Conservation (phyloP, 23 tunicate genomes). For the Phallusia fumigata region DNA sequence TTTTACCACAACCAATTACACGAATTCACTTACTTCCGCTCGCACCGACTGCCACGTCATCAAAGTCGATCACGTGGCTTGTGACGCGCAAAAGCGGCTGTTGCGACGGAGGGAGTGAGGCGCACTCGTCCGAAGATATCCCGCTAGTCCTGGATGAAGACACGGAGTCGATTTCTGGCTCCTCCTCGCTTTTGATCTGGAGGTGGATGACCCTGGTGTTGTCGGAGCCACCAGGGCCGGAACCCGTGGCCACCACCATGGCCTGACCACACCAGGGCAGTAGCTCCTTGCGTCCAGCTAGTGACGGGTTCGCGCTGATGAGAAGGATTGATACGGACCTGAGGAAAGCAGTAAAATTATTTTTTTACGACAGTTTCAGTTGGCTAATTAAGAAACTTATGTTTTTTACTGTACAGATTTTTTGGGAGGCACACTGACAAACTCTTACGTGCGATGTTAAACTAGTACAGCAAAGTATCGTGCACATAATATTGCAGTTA, state of each 20-base stretch:
- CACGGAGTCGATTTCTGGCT: background rate
- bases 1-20: background rate
- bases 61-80: conserved; percentile 32
- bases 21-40: background rate
- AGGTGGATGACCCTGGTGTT: conserved; percentile 45
- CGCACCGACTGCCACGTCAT: conserved; percentile 11
- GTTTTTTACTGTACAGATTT: too few relatives aligned
- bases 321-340: conserved; percentile 67
- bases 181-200: conserved; percentile 50
- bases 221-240: conserved; percentile 29
- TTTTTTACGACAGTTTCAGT: too few relatives aligned
- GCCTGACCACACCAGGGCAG: conserved; percentile 88
- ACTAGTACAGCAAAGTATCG: too few relatives aligned
- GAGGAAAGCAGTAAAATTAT: too few relatives aligned
- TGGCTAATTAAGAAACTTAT: too few relatives aligned
- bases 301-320: conserved; percentile 71
- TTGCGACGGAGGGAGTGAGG: conserved; percentile 10
- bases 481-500: too few relatives aligned
- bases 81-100: conserved; percentile 8
- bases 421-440: too few relatives aligned
- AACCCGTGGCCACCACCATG: conserved; percentile 50
- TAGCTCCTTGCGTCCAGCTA: conserved; percentile 37
- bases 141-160: background rate
- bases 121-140: background rate
- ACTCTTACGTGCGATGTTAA: too few relatives aligned